Evolutionary conservation across 2,113 vertebrate species (phyloP).

Genomic region (Leucoraja erinaceus): DNA sequence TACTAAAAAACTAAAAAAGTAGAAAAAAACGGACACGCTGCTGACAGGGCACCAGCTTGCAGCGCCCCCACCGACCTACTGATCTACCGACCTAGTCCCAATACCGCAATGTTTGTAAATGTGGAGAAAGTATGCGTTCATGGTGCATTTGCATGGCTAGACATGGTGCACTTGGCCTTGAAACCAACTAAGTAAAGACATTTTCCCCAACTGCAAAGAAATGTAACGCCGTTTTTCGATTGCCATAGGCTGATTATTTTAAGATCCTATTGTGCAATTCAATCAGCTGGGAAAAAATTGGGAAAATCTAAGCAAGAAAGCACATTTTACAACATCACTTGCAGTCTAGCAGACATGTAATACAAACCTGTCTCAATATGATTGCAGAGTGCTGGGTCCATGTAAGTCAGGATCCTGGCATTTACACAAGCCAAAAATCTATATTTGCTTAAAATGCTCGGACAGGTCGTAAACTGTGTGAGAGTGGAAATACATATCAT

Average conservation of each 20-base stretch:
- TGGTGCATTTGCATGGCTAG: not conserved
- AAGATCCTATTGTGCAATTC: too few relatives aligned
- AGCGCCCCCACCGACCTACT: too few relatives aligned
- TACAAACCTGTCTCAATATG: not conserved
- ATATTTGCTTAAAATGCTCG: not conserved
- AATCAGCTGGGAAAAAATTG: too few relatives aligned
- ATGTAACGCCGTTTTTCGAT: not conserved
- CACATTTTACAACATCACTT: not conserved
- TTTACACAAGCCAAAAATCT: not conserved
- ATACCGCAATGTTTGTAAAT: not conserved
- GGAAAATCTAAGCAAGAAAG: not conserved
- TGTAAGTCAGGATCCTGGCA: not conserved
- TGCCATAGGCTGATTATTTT: too few relatives aligned
- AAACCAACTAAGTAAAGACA: not conserved
- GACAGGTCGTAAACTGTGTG: not conserved
- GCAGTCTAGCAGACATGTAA: not conserved
- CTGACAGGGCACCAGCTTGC: too few relatives aligned
- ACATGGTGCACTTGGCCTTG: not conserved
- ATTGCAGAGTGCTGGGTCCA: not conserved
- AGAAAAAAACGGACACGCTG: too few relatives aligned
- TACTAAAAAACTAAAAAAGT: too few relatives aligned
- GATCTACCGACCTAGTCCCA: too few relatives aligned
- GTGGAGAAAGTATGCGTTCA: too few relatives aligned
- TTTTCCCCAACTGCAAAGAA: not conserved
- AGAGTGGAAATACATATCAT: not conserved